Conservation (phyloP, 2,888 invertebrate genomes). For the Bellardia bayeri region DNA sequence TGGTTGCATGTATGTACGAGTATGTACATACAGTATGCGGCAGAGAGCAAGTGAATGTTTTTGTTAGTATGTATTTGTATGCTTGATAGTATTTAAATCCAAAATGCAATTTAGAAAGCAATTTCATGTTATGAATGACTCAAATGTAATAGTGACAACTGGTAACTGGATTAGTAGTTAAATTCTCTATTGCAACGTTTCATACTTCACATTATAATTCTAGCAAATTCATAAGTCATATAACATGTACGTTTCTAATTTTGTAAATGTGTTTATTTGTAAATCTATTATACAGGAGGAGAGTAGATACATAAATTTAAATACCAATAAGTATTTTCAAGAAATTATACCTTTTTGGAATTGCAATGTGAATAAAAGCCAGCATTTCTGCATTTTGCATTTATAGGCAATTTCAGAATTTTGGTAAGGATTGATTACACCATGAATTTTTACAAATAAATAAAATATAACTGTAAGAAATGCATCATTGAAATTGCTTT, state of each 20-base stretch:
- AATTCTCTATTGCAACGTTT: constrained; percentile 15
- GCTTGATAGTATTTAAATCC: constrained; percentile 53
- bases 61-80: not conserved
- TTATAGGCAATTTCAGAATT: too few relatives aligned
- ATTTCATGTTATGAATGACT: constrained; percentile 56
- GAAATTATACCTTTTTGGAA: not conserved
- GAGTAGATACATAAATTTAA: not conserved
- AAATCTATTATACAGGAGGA: not conserved
- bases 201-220: not conserved
- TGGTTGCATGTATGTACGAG: not conserved
- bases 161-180: constrained; percentile 38
- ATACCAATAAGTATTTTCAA: not conserved
- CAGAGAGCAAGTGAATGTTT: not conserved
- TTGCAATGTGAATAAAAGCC: too few relatives aligned
- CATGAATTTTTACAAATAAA: too few relatives aligned
- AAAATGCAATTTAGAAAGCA: constrained; percentile 63
- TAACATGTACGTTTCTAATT: not conserved
- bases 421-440: too few relatives aligned
- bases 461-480: too few relatives aligned
- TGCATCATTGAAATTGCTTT: too few relatives aligned
- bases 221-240: not conserved
- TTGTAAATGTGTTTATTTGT: constrained; percentile 1
- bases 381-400: too few relatives aligned
- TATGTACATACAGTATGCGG: not conserved
- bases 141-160: constrained; percentile 51